Conservation (phyloP, 2,113 vertebrate species). For the Hydrochoerus hydrochaeris region DNA sequence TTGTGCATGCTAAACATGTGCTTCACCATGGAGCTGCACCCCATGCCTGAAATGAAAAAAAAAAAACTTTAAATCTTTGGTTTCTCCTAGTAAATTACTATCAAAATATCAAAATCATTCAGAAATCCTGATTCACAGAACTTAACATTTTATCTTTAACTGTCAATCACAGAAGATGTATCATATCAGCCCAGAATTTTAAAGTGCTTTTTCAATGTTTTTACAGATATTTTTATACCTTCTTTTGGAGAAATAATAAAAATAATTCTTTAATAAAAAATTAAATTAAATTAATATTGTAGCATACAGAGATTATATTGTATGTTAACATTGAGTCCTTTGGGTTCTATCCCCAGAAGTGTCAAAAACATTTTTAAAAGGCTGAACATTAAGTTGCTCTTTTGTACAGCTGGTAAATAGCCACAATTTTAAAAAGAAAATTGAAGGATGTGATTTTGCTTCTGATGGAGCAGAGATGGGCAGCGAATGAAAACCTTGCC, state of each 20-base stretch:
- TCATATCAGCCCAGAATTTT: neutral
- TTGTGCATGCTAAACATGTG: neutral
- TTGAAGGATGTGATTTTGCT: neutral
- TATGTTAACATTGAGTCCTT: neutral
- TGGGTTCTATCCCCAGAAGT: neutral
- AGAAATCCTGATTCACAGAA: constrained; percentile 10
- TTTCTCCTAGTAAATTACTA: constrained; percentile 31
- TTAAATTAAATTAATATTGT: neutral
- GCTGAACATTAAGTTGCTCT: neutral
- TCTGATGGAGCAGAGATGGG: neutral
- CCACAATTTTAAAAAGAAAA: neutral
- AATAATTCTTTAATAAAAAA: constrained; percentile 15
- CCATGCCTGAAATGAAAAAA: neutral
- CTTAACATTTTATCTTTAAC: constrained; percentile 32
- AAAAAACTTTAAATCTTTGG: constrained; percentile 2
- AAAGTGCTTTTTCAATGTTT: constrained; percentile 9
- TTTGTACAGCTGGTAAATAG: neutral
- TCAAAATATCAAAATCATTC: neutral
- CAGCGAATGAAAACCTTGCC: neutral
- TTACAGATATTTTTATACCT: constrained; percentile 5
- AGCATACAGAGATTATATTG: neutral
- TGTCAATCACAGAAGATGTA: constrained; percentile 30
- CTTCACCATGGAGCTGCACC: neutral
- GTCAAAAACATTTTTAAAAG: neutral
- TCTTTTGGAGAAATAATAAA: constrained; percentile 27